phyloP scores from a whole-genome alignment of 2,888 invertebrate species.

The Rhimphoctona megacephalus region DNA sequence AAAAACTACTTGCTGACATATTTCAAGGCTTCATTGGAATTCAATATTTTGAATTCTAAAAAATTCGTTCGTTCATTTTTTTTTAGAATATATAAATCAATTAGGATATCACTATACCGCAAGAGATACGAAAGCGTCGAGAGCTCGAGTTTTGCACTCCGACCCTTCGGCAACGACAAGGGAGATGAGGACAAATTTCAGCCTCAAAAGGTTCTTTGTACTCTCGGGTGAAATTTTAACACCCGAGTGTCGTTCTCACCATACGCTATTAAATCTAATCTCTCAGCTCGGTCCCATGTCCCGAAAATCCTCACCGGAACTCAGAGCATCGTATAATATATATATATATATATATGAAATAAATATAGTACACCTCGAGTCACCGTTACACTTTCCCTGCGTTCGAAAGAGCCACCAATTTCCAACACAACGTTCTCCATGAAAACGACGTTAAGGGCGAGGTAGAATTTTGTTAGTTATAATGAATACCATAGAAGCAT shows the following conservation, averaged over 20 bases:
- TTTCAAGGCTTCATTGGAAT: background rate
- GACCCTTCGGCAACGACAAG: conserved; percentile 7
- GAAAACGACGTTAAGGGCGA: background rate
- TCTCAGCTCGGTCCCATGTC: conserved; percentile 18
- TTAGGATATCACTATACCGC: background rate
- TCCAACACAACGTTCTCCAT: conserved; percentile 8
- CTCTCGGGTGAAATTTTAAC: conserved; percentile 44
- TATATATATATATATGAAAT: background rate
- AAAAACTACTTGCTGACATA: background rate
- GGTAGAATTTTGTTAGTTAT: background rate
- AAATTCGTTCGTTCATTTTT: background rate
- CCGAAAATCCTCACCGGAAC: conserved; percentile 23
- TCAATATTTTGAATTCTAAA: background rate
- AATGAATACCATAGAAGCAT: conserved; percentile 19
- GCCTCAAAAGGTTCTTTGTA: conserved; percentile 44
- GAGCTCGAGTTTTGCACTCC: background rate
- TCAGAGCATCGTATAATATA: background rate
- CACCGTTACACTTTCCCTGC: conserved; percentile 5
- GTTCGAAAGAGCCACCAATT: conserved; percentile 9
- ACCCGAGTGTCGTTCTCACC: conserved; percentile 25
- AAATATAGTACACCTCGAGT: conserved; percentile 7
- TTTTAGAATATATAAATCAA: conserved; percentile 17
- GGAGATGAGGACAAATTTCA: conserved; percentile 17
- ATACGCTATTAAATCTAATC: conserved; percentile 50
- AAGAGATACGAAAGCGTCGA: background rate